These are phyloP conservation scores for Nilaparvata lugens DNA, from an alignment of 1,140 invertebrate species.

Conservation along the genomic window DNA sequence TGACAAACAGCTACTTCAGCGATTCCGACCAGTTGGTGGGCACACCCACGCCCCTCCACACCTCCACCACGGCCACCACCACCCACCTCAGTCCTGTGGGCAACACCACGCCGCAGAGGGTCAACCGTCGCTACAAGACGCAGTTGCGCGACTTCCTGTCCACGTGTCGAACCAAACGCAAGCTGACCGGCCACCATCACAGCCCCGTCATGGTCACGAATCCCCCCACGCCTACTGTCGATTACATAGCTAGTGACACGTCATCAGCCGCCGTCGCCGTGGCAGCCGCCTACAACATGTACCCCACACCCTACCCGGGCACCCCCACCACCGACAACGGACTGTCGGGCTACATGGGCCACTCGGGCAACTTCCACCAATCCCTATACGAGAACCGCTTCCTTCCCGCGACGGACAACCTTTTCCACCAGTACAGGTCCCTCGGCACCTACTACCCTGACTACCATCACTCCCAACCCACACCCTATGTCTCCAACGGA, in stretches of 20 bases:
- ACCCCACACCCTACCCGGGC: constrained; percentile 55
- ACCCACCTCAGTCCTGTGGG: constrained; percentile 5
- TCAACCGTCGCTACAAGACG: constrained; percentile 82
- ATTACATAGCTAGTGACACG: constrained; percentile 54
- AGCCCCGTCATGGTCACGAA: constrained; percentile 33
- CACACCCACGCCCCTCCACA: constrained; percentile 38
- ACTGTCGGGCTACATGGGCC: constrained; percentile 54
- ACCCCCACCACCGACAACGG: constrained; percentile 46
- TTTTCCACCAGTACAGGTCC: constrained; percentile 78
- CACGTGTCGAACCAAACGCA: constrained; percentile 82
- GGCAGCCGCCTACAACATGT: constrained; percentile 70
- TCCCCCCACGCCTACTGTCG: constrained; percentile 38
- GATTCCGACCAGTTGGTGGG: constrained; percentile 72
- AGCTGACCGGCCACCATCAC: constrained; percentile 47
- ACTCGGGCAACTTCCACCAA: constrained; percentile 59
- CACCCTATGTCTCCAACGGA: constrained; percentile 65
- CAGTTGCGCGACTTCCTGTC: constrained; percentile 86
- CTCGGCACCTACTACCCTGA: constrained; percentile 65
- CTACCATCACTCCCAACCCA: constrained; percentile 53
- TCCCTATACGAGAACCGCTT: constrained; percentile 67
- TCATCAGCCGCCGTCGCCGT: constrained; percentile 47
- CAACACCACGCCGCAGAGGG: constrained; percentile 52
- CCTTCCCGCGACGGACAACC: constrained; percentile 59
- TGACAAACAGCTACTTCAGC: constrained; percentile 82
- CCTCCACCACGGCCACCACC: constrained; percentile 16